Evolutionary conservation across 2,113 vertebrate species (phyloP), one percentile per base, ranked within the genome.

Genomic region (Capreolus pygargus): DNA sequence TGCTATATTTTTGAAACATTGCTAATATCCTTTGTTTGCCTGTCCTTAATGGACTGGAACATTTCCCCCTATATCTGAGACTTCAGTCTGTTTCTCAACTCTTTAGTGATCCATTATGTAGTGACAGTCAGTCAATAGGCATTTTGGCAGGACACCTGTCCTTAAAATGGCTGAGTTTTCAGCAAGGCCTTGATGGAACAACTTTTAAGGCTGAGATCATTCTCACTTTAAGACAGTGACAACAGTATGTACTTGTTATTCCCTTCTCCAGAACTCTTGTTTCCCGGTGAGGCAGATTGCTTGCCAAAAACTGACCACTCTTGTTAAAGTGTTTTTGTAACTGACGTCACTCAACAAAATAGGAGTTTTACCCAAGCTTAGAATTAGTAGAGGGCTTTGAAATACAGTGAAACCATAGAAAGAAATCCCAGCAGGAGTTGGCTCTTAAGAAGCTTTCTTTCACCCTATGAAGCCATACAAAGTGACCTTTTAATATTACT

Each of bases 251-350:
- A 15, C 10, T 92, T 70, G 2, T 45, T 91, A 76, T 57, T 94
- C 36, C 7, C 14, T 67, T 82, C 43, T 88, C 15, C n/a, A 92
- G 93, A 81, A 25, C 50, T 95, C 57, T 76, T 76, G 47, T 33
- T 82, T 89, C 64, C n/a, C 43, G 67, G 64, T 57, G 33, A 23
- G 12, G 27, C 36, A 64, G 11, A 54, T 52, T 36, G 45, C 81
- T 88, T 78, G 47, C 74, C 94, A 93, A 89, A 45, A 84, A 52
- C 58, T 81, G 58, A 91, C 82, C 36, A 91, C 45, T 94, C 52
- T 92, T 90, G 36, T n/a, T 52, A 36, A 89, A 86, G 28, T 87
- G 33, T 67, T 97, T 97, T 90, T 96, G 13, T 85, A 91, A 82
- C 54, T 95, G 85, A 39, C 33, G n/a, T 88, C 36, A 97, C 30